Percentiles rank a stretch among this genome's conserved stretches.
phyloP scores from a whole-genome alignment of 2,113 vertebrate species.

The Seriola quinqueradiata region DNA sequence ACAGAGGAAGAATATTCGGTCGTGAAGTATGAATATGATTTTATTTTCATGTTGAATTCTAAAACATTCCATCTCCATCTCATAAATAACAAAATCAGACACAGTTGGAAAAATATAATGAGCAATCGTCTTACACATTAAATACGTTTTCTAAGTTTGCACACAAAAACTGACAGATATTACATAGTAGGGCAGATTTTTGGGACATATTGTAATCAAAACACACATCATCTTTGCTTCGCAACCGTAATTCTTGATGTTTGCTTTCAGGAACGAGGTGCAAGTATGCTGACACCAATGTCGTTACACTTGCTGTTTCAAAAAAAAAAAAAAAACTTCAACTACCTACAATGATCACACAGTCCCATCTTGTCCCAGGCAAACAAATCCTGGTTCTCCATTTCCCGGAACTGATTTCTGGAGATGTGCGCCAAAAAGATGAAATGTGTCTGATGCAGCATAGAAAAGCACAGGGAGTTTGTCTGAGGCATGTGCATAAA shows the following conservation, averaged over 20 bases:
- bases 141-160: constrained; percentile 55
- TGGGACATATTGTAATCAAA: constrained; percentile 64
- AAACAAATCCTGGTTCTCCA: constrained; percentile 73
- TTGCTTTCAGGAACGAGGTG: constrained; percentile 66
- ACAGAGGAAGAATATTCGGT: constrained; percentile 2
- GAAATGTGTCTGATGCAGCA: constrained; percentile 71
- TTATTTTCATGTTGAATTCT: constrained; percentile 62
- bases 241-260: constrained; percentile 61
- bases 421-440: constrained; percentile 74
- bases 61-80: constrained; percentile 34
- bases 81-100: constrained; percentile 58
- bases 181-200: constrained; percentile 58
- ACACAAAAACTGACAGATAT: constrained; percentile 64
- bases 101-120: constrained; percentile 46
- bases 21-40: constrained; percentile 19
- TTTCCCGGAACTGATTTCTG: constrained; percentile 74
- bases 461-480: constrained; percentile 64
- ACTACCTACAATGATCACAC: constrained; percentile 73
- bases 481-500: constrained; percentile 62
- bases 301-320: constrained; percentile 66
- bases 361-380: constrained; percentile 72
- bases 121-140: constrained; percentile 32
- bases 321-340: constrained; percentile 60
- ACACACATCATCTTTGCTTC: constrained; percentile 58
- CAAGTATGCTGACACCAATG: constrained; percentile 68